A percentile compares a stretch with the other conserved stretches of the same genome.
Evolutionary conservation across 2,113 vertebrate genomes (phyloP).

Genomic region (Antechinus flavipes): DNA sequence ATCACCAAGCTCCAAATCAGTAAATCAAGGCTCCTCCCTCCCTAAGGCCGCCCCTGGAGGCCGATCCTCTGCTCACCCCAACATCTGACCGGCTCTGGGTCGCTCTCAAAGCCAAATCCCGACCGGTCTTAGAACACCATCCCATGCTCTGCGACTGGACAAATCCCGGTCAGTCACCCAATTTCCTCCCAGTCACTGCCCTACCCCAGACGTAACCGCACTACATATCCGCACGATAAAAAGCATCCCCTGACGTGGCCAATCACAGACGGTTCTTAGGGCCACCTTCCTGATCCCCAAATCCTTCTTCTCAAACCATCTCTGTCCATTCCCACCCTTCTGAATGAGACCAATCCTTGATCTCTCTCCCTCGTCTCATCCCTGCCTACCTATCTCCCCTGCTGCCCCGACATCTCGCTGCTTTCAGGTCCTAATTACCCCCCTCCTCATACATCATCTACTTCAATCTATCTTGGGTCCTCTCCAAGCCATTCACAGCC

Average conservation of each 20-base stretch:
- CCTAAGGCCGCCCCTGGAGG: too few species aligned
- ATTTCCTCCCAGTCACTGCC: neutral
- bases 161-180: neutral
- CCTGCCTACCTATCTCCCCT: neutral
- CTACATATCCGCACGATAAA: neutral
- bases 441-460: neutral
- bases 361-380: neutral
- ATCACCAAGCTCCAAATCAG: neutral
- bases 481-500: neutral
- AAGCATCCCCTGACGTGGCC: neutral
- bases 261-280: neutral
- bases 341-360: too few species aligned
- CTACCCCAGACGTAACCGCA: neutral
- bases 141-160: neutral
- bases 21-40: neutral
- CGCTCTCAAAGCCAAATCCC: neutral
- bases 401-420: neutral
- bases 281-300: too few species aligned
- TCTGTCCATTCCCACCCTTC: neutral
- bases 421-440: neutral
- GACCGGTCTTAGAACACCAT: neutral
- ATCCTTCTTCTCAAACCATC: too few species aligned
- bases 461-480: neutral
- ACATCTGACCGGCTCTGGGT: neutral
- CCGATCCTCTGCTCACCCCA: neutral